Percentiles rank a stretch among this genome's conserved stretches.
phyloP scores from a whole-genome alignment of 2,797 vertebrate genomes.

The Alcedo atthis region DNA sequence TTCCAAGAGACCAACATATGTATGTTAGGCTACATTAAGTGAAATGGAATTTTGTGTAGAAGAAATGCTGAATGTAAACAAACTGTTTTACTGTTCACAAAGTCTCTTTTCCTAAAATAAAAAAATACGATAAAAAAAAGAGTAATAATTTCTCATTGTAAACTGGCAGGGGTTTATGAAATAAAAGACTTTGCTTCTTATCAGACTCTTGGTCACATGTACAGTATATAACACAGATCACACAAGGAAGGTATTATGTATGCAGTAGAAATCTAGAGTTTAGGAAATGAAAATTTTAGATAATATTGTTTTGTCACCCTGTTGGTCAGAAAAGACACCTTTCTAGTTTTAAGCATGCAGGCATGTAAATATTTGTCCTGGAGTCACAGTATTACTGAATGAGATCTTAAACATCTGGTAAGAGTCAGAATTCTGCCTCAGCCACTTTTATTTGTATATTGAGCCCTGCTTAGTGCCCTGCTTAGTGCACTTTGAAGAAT shows the following conservation, averaged over 20 bases:
- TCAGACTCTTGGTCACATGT: constrained; percentile 87
- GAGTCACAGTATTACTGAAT: constrained; percentile 99
- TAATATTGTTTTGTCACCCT: constrained; percentile 94
- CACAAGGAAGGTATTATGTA: constrained; percentile 97
- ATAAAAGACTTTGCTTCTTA: constrained; percentile 78
- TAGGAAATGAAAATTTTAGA: constrained; percentile 96
- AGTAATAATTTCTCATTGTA: constrained; percentile 85
- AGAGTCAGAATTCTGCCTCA: constrained; percentile 78
- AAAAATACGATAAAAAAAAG: constrained; percentile 66
- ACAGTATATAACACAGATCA: constrained; percentile 98
- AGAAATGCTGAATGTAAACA: constrained; percentile 79
- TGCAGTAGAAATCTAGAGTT: constrained; percentile 95
- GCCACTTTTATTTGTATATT: constrained; percentile 84
- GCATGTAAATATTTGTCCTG: constrained; percentile 99
- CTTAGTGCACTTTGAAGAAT: constrained; percentile 75
- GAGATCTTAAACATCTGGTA: constrained; percentile 94
- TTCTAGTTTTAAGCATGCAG: constrained; percentile 99
- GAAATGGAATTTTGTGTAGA: constrained; percentile 76
- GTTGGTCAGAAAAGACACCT: constrained; percentile 97
- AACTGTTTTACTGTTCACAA: constrained; percentile 68
- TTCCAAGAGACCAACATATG: constrained; percentile 76
- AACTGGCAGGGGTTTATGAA: constrained; percentile 79
- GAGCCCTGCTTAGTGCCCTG: constrained; percentile 77
- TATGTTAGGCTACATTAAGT: constrained; percentile 69
- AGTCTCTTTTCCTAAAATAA: constrained; percentile 74